A percentile compares a stretch with the other conserved stretches of the same genome.
These are phyloP conservation scores for Cyprinodon brontotheroides DNA, from an alignment of 2,113 vertebrate species.

Conservation along the genomic window DNA sequence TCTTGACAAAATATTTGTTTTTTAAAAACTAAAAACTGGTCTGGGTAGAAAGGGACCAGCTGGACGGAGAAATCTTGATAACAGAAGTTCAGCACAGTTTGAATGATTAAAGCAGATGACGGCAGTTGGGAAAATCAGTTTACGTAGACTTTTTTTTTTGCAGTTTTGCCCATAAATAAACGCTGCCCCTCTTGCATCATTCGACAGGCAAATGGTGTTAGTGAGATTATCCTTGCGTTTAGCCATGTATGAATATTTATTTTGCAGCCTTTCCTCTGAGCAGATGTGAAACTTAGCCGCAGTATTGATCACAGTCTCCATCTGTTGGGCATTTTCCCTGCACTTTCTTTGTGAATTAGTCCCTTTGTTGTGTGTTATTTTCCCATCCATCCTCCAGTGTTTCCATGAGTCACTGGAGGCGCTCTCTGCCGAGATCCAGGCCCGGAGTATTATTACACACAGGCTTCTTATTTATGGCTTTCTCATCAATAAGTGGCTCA, in stretches of 20 bases:
- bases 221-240: neutral
- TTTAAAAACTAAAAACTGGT: neutral
- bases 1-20: neutral
- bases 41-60: neutral
- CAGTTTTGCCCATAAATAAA: neutral
- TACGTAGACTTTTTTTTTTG: neutral
- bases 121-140: neutral
- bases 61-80: neutral
- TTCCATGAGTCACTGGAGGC: slow-evolving; percentile 70
- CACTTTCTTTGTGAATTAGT: slow-evolving; percentile 69
- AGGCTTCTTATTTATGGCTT: slow-evolving; percentile 58
- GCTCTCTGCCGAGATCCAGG: slow-evolving; percentile 39
- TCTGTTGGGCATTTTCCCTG: slow-evolving; percentile 67
- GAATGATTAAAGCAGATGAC: neutral
- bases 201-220: neutral
- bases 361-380: slow-evolving; percentile 72
- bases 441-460: slow-evolving; percentile 58
- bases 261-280: slow-evolving; percentile 30
- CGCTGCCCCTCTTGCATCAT: neutral
- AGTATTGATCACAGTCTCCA: slow-evolving; percentile 73
- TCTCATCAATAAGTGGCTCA: slow-evolving; percentile 65
- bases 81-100: neutral
- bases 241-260: neutral
- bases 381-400: slow-evolving; percentile 53
- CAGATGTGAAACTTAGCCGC: slow-evolving; percentile 54